Evolutionary conservation across 2,797 vertebrate genomes (phyloP).

Genomic region (Coracias cyanogaster): DNA sequence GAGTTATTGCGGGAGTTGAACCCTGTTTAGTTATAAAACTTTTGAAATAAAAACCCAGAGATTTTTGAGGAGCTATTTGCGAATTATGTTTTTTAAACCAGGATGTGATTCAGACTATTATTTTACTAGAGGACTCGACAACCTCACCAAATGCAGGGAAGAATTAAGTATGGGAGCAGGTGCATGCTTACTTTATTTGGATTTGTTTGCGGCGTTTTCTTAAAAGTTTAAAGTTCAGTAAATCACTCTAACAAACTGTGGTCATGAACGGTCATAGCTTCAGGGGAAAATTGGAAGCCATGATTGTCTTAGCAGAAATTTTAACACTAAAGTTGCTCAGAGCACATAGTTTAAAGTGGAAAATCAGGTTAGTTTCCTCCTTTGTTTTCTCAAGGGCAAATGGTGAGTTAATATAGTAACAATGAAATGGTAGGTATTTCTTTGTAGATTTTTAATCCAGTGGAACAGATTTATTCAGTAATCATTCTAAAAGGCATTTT

Average conservation of each 20-base stretch:
- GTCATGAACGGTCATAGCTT: not conserved
- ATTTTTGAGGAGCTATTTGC: conserved; percentile 27
- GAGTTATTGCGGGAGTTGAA: conserved; percentile 32
- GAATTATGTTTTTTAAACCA: not conserved
- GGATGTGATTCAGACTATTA: conserved; percentile 61
- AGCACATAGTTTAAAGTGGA: conserved; percentile 39
- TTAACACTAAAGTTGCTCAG: conserved; percentile 17
- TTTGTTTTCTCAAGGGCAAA: conserved; percentile 29
- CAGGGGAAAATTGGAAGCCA: conserved; percentile 24
- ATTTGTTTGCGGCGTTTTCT: conserved; percentile 54
- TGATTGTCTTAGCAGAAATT: conserved; percentile 50
- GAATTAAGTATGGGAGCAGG: conserved; percentile 43
- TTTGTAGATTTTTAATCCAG: not conserved
- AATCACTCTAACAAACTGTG: conserved; percentile 17
- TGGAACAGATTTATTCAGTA: conserved; percentile 3
- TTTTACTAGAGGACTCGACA: conserved; percentile 3
- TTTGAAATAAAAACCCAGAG: conserved; percentile 29
- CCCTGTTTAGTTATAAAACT: conserved; percentile 35
- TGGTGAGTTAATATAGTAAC: conserved; percentile 4
- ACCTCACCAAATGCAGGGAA: not conserved
- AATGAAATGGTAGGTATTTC: conserved; percentile 22
- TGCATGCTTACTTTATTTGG: conserved; percentile 47
- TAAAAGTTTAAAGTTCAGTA: conserved; percentile 37
- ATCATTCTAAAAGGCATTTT: conserved; percentile 24
- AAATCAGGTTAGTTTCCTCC: conserved; percentile 41